These are phyloP conservation scores for Tiliacea aurago DNA, from an alignment of 2,888 invertebrate genomes.

Conservation along the genomic window DNA sequence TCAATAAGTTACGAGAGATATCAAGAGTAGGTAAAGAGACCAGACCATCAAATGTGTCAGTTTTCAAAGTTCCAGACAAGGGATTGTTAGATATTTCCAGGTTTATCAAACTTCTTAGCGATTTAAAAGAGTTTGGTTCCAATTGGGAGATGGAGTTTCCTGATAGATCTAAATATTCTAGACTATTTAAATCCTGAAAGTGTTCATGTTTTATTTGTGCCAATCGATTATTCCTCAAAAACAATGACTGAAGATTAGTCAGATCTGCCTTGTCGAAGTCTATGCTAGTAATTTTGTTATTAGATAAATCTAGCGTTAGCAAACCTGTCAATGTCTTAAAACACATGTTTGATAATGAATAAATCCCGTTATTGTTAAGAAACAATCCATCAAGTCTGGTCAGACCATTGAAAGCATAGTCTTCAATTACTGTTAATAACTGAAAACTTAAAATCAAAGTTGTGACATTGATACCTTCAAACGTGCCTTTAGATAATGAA, in stretches of 20 bases:
- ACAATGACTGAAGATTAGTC: slow-evolving; percentile 69
- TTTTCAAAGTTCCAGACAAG: slow-evolving; percentile 71
- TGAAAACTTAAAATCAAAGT: slow-evolving; percentile 77
- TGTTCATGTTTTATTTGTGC: slow-evolving; percentile 69
- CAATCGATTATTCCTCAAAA: slow-evolving; percentile 75
- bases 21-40: slow-evolving; percentile 76
- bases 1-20: slow-evolving; percentile 75
- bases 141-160: slow-evolving; percentile 77
- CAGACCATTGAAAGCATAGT: slow-evolving; percentile 78
- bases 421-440: slow-evolving; percentile 71
- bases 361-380: slow-evolving; percentile 77
- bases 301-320: slow-evolving; percentile 75
- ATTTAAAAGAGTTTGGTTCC: slow-evolving; percentile 73
- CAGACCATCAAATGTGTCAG: slow-evolving; percentile 77
- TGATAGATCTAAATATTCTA: slow-evolving; percentile 79
- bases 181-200: slow-evolving; percentile 68
- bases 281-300: slow-evolving; percentile 75
- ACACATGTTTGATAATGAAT: slow-evolving; percentile 68
- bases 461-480: slow-evolving; percentile 75
- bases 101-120: slow-evolving; percentile 71
- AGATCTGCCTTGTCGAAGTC: slow-evolving; percentile 76
- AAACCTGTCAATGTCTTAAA: slow-evolving; percentile 73
- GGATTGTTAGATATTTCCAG: slow-evolving; percentile 79
- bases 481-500: slow-evolving; percentile 73
- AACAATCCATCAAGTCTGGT: slow-evolving; percentile 67